Evolutionary conservation across 1,140 invertebrate species (phyloP), one percentile per base, ranked within the genome.

Genomic region (Lineus longissimus): DNA sequence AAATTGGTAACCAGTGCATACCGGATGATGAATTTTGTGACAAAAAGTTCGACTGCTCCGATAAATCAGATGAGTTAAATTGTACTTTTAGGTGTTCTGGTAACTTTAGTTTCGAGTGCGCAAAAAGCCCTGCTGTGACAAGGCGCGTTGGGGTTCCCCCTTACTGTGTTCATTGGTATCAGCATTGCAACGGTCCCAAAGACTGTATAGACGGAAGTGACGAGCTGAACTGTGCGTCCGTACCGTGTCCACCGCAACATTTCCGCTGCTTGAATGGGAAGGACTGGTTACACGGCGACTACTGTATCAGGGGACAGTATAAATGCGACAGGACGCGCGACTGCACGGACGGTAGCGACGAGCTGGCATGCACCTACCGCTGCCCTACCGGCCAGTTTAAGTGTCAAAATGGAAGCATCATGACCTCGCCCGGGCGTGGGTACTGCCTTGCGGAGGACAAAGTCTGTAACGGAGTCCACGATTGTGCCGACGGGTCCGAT

Each of bases 201-300:
- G 90, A 94, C 69, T 95, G 92, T 72, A 85, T 84, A 0, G 91
- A 94, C 77, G 82, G 84, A 33, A 88, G 87, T 0, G 92, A 95
- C 76, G 92, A 94, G 1, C 91, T 1, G 89, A 89, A 95, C 6
- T 0, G 90, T 95, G 41, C 86, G 7, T 13, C 47, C n/a, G 9
- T 56, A 7, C 6, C 33, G 15, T 36, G 33, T 36, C 33, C 33
- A 15, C 33, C 33, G 33, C 4, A 36, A 15, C 33, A 36, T 15
- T 36, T 36, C 15, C 33, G 33, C 33, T 36, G 33, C 33, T 4
- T 36, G 6, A 36, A 36, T 36, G 33, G 33, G 6, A 4, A 15
- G 15, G 33, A 36, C 33, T 36, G 33, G 33, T 7, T 36, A 36
- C 4, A 36, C 15, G 33, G 33, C 6, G 33, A 36, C 15, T 36